Evolutionary conservation across 2,113 vertebrate species (phyloP).

Genomic region (Petrocephalus zakoni): DNA sequence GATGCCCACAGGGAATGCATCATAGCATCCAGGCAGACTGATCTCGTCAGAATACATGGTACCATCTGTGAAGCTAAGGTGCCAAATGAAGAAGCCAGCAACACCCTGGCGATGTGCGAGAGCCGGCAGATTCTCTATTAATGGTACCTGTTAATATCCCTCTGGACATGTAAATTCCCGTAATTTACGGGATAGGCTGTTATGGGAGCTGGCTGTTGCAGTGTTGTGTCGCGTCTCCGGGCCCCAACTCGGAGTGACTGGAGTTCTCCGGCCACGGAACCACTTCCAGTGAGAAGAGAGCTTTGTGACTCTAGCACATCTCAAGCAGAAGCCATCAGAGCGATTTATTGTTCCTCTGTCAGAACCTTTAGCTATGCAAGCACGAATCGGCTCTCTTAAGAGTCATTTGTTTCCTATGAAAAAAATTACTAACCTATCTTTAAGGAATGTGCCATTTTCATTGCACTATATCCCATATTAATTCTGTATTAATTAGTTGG

Average conservation of each 20-base stretch:
- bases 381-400: not conserved
- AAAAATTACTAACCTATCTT: not conserved
- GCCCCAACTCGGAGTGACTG: not conserved
- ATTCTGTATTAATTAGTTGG: constrained; percentile 62
- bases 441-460: not conserved
- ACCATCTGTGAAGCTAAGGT: not conserved
- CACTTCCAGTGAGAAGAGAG: not conserved
- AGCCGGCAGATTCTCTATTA: not conserved
- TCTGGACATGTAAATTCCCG: not conserved
- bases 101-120: not conserved
- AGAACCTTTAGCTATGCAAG: not conserved
- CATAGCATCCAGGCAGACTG: not conserved
- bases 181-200: not conserved
- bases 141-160: not conserved
- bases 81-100: not conserved
- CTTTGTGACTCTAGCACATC: not conserved
- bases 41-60: not conserved
- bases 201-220: not conserved
- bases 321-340: not conserved
- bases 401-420: not conserved
- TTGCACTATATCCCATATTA: not conserved
- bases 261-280: not conserved
- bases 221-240: not conserved
- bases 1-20: not conserved
- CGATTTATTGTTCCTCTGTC: not conserved